These are phyloP conservation scores for Cordilura impudica DNA, from an alignment of 2,888 invertebrate genomes.

Conservation along the genomic window DNA sequence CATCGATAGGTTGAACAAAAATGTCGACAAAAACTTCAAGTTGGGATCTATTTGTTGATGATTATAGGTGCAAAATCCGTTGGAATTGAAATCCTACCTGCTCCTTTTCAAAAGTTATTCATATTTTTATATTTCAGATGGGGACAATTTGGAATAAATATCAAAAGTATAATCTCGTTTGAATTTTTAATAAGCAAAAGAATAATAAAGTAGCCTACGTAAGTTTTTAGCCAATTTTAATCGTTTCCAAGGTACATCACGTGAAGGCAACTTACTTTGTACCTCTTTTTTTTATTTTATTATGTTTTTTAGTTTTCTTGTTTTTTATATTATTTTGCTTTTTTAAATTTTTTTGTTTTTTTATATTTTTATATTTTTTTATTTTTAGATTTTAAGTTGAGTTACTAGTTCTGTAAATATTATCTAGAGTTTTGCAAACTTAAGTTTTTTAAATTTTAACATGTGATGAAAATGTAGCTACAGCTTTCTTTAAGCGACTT, in stretches of 20 bases:
- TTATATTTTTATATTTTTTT: not conserved
- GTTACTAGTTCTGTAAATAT: too few relatives aligned
- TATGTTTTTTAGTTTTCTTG: too few relatives aligned
- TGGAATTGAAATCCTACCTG: too few relatives aligned
- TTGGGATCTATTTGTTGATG: not conserved
- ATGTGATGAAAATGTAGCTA: conserved; percentile 10
- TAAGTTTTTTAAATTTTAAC: not conserved
- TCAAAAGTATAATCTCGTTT: not conserved
- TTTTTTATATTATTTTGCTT: too few relatives aligned
- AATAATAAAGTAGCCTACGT: too few relatives aligned
- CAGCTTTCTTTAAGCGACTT: conserved; percentile 1
- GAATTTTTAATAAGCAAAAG: too few relatives aligned
- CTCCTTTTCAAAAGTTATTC: too few relatives aligned
- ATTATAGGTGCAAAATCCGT: not conserved
- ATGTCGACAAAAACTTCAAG: not conserved
- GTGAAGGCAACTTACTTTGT: not conserved
- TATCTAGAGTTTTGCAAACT: not conserved
- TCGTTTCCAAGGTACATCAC: not conserved
- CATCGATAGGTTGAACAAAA: not conserved
- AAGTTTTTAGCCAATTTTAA: not conserved
- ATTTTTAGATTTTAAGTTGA: too few relatives aligned
- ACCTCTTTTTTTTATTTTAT: too few relatives aligned
- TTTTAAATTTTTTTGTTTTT: too few relatives aligned
- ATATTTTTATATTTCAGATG: too few relatives aligned
- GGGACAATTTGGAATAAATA: too few relatives aligned